Evolutionary conservation across 1,140 invertebrate species (phyloP).

Genomic region (Lerema accius): DNA sequence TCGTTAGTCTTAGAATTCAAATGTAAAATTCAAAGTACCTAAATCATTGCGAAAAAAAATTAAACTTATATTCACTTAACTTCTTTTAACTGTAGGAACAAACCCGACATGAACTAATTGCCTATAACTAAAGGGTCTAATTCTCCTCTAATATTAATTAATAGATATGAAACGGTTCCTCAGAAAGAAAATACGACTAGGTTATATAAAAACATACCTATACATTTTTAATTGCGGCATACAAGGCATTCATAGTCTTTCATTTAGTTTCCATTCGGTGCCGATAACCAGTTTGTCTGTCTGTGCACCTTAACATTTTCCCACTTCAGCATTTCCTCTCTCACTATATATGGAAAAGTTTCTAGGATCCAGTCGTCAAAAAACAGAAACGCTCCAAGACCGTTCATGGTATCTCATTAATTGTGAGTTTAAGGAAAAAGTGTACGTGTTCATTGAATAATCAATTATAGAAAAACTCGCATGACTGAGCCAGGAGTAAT

Average conservation of each 20-base stretch:
- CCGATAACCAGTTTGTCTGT: background rate
- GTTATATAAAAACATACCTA: no score
- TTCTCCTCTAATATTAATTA: no score
- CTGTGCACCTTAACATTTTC: constrained; percentile 11
- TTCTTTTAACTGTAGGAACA: no score
- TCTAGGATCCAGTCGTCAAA: constrained; percentile 5
- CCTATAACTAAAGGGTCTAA: no score
- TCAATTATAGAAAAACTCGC: constrained; percentile 1
- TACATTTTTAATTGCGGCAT: no score
- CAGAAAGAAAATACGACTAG: no score
- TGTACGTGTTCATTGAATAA: constrained; percentile 22
- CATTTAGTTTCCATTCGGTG: background rate
- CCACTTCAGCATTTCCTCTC: constrained; percentile 16
- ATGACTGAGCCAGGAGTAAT: background rate
- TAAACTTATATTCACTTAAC: no score
- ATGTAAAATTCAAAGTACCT: no score
- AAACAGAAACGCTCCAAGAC: constrained; percentile 19
- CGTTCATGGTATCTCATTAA: constrained; percentile 17
- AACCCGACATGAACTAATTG: no score
- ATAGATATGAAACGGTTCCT: no score
- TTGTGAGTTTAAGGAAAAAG: constrained; percentile 28
- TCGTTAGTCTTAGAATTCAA: no score
- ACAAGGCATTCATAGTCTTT: background rate
- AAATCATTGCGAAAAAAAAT: no score
- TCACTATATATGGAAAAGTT: constrained; percentile 17